Base-by-base conservation (phyloP, 2,888 invertebrate genomes). In the Stenodema calcarata region DNA sequence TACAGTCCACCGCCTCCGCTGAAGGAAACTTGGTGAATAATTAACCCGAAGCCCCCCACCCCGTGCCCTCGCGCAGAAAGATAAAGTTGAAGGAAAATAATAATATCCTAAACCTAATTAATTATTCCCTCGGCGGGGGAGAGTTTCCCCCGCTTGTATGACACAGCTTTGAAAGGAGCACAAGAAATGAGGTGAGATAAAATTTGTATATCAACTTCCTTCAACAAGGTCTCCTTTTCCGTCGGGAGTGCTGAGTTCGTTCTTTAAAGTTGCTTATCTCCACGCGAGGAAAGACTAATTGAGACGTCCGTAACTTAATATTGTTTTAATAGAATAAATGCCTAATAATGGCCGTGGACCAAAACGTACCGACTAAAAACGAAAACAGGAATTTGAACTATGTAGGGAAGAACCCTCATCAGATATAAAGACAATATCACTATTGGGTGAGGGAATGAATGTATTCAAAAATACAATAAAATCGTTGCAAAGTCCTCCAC, bases 61-160 rank as follows among this genome's bases (percentile, higher is more conserved):
- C 78, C 44, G 9, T 6, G 9, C 62, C 23, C 27, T 62, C 18
- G 23, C 78, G 44, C 27, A 4, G 23, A 14, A 78, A 78, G 78
- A 78, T 78, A 78, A 78, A 78, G 44, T 78, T 78, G 44, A 78
- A 47, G 42, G 42, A 78, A 78, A 78, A 47, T 78, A 78, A 78
- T 78, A 78, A 44, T 44, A 18, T 27, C 44, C 78, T 78, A 78
- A 78, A 78, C 78, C 78, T 78, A 78, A 78, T 78, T 78, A 78
- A 78, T 78, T 78, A 78, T 78, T 78, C 78, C 23, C 62, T 62
- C 62, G 27, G 18, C 62, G 62, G 9, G 27, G 0, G 23, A 50
- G 54, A 62, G 62, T 62, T 62, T 23, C 62, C 11, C 62, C 62
- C 4, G 11, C 23, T 9, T 62, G 27, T 62, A 62, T 62, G 62